Evolutionary conservation across 2,797 vertebrate species (phyloP).

Genomic region (Hozukius guyotensis): DNA sequence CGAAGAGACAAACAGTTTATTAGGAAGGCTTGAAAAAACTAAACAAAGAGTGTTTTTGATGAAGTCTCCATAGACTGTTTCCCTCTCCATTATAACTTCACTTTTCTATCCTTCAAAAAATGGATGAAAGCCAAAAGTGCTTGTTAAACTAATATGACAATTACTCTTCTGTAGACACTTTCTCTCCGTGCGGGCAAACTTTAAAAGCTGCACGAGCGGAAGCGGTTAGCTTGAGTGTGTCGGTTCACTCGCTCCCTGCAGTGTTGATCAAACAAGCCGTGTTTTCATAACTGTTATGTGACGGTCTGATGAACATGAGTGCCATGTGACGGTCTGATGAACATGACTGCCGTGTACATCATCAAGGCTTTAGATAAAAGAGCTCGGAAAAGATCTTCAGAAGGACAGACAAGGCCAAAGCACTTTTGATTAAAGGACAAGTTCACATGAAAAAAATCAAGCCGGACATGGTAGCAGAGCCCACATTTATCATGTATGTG

Average conservation of each 20-base stretch:
- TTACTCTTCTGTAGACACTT: constrained; percentile 34
- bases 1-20: not conserved
- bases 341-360: constrained; percentile 10
- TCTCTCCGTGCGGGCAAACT: constrained; percentile 9
- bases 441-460: not conserved
- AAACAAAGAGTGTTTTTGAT: not conserved
- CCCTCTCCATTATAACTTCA: constrained; percentile 12
- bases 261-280: constrained; percentile 43
- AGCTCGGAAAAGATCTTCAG: not conserved
- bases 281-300: constrained; percentile 35
- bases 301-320: constrained; percentile 37
- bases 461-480: not conserved
- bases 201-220: constrained; percentile 30
- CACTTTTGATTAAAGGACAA: constrained; percentile 28
- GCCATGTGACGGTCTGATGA: constrained; percentile 38
- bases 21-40: not conserved
- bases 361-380: constrained; percentile 48
- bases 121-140: constrained; percentile 62
- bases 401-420: constrained; percentile 13
- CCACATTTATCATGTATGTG: not conserved
- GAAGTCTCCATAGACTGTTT: constrained; percentile 16
- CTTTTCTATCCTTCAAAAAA: constrained; percentile 33
- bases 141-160: constrained; percentile 60
- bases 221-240: not conserved
- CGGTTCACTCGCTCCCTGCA: constrained; percentile 2